phyloP scores from a whole-genome alignment of 2,113 vertebrate species.

The Tragelaphus strepsiceros region DNA sequence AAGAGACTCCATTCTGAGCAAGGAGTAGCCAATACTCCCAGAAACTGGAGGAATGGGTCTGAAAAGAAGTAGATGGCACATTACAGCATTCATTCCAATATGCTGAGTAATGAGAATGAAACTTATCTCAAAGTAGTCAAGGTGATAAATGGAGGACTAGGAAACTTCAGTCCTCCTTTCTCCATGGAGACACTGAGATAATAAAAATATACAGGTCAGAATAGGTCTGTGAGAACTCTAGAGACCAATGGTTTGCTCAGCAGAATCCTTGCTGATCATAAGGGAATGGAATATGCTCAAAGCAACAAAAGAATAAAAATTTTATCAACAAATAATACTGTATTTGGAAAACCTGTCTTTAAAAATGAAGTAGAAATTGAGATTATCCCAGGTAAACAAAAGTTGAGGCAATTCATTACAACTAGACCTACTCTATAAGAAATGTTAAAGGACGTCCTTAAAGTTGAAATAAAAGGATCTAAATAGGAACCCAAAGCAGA shows the following conservation, averaged over 20 bases:
- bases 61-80: not conserved
- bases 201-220: not conserved
- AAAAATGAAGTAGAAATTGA: not conserved
- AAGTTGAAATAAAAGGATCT: not conserved
- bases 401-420: not conserved
- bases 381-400: not conserved
- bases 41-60: not conserved
- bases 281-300: not conserved
- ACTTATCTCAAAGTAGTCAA: not conserved
- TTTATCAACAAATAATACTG: not conserved
- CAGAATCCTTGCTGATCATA: not conserved
- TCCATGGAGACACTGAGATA: not conserved
- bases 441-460: not conserved
- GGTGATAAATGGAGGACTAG: not conserved
- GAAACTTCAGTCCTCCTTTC: not conserved
- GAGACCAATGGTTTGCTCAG: not conserved
- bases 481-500: not conserved
- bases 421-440: not conserved
- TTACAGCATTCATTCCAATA: too few species aligned
- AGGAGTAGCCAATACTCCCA: not conserved
- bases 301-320: not conserved
- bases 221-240: not conserved
- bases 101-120: not conserved
- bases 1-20: not conserved
- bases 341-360: not conserved